Base-by-base conservation (phyloP, 30 jellyfish, hydroid and myxozoan genomes). In the Hydractinia symbiolongicarpus region DNA sequence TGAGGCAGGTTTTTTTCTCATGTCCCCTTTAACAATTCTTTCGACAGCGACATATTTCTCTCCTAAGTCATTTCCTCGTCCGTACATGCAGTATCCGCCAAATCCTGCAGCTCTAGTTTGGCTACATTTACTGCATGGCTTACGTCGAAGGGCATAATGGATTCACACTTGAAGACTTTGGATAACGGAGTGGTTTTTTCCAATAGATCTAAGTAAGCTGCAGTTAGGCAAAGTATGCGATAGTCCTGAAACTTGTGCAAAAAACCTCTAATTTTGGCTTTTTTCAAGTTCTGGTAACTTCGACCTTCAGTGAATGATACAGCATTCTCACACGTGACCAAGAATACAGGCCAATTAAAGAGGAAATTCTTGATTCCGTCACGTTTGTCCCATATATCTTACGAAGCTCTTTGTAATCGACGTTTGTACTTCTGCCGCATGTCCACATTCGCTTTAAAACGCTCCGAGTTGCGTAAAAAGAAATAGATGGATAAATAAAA, bases 321-420 rank as follows among this genome's bases (percentile, higher is more conserved):
- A 5, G 90, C 86, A 55, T 74, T 60, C 50, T 76, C 82, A 2
- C 15, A 84, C n/a, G 93, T 58, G n/a, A 73, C 4, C 54, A 72
- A 11, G 54, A 61, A 76, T 76, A 81, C 93, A 50, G 88, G 88
- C 88, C 66, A 10, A 58, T 78, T 19, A 60, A 54, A 13, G 68
- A 86, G 15, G 54, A 55, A 6, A 13, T 68, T 78, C 84, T 71
- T 30, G 77, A 88, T 50, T 55, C 78, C 40, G 78, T 72, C 70
- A 85, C 77, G 8, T 84, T 60, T 49, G 89, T 80, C 58, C 89
- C 85, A 67, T 67, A 74, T 17, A 85, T 78, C 58, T 85, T 85
- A 8, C 84, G 49, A 16, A 77, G 56, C 66, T 68, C 82, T 7
- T 78, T 72, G 67, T 85, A 71, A 40, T 75, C 55, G 8, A 66